phyloP scores from a whole-genome alignment of 1,140 invertebrate genomes.

The Cyclina sinensis region DNA sequence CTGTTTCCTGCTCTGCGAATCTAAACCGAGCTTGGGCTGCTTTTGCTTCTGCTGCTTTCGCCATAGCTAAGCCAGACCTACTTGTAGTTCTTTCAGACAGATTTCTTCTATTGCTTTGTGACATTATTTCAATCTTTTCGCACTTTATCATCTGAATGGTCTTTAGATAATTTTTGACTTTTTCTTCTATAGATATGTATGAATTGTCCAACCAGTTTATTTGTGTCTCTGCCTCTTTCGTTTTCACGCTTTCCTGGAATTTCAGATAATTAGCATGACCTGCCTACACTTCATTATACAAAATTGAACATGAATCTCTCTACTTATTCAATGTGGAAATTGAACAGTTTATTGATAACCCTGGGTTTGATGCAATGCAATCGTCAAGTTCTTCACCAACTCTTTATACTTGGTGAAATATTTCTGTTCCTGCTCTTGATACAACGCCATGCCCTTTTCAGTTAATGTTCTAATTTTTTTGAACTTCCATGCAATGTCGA shows the following conservation, averaged over 20 bases:
- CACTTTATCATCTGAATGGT: conserved; percentile 10
- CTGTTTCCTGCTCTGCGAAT: conserved; percentile 35
- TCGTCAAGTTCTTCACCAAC: background rate
- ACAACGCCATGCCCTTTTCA: conserved; percentile 5
- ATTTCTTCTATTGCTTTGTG: background rate
- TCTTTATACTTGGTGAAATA: background rate
- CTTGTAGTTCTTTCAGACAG: background rate
- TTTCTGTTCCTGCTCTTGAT: background rate
- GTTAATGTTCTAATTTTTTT: background rate
- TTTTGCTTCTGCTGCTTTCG: conserved; percentile 9
- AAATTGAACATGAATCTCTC: background rate
- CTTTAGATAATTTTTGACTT: background rate
- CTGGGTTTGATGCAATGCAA: background rate
- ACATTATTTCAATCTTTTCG: conserved; percentile 32
- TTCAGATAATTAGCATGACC: background rate
- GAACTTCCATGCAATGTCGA: background rate
- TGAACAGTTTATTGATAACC: conserved; percentile 10
- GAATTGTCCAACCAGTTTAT: conserved; percentile 26
- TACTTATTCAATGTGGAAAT: conserved; percentile 27
- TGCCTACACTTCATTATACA: conserved; percentile 3
- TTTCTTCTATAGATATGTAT: background rate
- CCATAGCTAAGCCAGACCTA: background rate
- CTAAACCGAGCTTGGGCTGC: background rate
- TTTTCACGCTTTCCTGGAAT: conserved; percentile 16
- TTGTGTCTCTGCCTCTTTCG: conserved; percentile 23